Conservation (phyloP, 2,797 vertebrate species). For the Nasua narica region DNA sequence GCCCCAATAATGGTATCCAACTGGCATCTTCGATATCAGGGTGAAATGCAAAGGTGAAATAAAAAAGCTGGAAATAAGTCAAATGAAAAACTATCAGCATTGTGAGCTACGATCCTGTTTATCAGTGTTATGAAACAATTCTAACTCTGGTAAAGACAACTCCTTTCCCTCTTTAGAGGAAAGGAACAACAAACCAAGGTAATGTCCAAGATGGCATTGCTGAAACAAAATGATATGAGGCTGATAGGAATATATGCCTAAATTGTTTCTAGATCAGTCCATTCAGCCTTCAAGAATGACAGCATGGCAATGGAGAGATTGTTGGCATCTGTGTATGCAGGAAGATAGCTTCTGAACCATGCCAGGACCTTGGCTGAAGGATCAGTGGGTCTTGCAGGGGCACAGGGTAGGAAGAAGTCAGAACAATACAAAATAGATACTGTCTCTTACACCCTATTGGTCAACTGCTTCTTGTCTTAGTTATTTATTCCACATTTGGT, state of each 20-base stretch:
- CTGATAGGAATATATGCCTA: background rate
- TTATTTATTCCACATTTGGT: background rate
- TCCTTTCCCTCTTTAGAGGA: background rate
- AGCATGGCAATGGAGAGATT: background rate
- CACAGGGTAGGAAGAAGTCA: background rate
- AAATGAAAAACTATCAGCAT: background rate
- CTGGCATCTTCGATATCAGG: background rate
- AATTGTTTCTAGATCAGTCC: background rate
- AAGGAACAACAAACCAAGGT: background rate
- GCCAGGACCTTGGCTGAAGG: background rate
- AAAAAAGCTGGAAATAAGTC: background rate
- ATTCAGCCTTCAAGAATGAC: background rate
- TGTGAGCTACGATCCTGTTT: background rate
- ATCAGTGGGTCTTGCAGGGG: background rate
- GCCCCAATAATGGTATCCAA: background rate
- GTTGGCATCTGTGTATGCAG: fast-evolving
- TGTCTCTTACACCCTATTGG: background rate
- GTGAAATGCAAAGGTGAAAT: background rate
- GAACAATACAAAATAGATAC: background rate
- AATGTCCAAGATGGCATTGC: background rate
- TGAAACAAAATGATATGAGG: background rate
- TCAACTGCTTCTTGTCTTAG: background rate
- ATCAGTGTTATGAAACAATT: background rate
- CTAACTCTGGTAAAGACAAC: background rate
- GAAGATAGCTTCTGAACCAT: background rate